Percentiles rank a stretch among this genome's conserved stretches.
Evolutionary conservation across 64 coral and sea anemone species (phyloP).

Genomic region (Stichodactyla mertensii): DNA sequence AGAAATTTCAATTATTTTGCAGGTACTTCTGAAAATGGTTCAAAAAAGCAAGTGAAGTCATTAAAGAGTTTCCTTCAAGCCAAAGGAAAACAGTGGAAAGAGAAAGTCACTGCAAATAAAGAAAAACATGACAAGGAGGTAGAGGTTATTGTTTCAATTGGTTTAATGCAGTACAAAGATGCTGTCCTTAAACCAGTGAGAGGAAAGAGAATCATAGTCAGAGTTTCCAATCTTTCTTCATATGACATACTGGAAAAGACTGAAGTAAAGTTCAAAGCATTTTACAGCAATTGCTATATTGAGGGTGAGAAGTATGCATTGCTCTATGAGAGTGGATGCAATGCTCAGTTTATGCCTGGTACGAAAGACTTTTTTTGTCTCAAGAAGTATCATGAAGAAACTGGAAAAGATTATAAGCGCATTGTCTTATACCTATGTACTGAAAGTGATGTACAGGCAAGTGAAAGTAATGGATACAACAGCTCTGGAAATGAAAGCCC

Average conservation of each 20-base stretch:
- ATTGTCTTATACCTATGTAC: slow-evolving; percentile 63
- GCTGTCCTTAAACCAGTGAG: no score
- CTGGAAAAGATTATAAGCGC: slow-evolving; percentile 57
- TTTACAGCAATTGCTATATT: slow-evolving; percentile 32
- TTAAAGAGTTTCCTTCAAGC: no score
- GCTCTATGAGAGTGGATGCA: slow-evolving; percentile 35
- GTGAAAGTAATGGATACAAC: not conserved
- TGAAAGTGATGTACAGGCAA: no score
- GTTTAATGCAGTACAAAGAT: no score
- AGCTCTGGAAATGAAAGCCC: not conserved
- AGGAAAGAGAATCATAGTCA: no score
- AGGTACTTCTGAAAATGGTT: no score
- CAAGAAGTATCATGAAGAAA: slow-evolving; percentile 44
- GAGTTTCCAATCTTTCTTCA: slow-evolving; percentile 19
- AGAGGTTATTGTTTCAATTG: no score
- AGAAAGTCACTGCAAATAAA: no score
- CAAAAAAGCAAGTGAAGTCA: no score
- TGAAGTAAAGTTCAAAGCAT: slow-evolving; percentile 12
- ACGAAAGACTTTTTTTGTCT: slow-evolving; percentile 41
- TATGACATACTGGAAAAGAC: slow-evolving; percentile 14
- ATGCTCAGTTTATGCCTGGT: slow-evolving; percentile 18
- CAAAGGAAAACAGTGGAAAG: no score
- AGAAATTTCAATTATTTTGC: no score
- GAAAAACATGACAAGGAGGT: no score
- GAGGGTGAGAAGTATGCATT: slow-evolving; percentile 56